A percentile compares a stretch with the other conserved stretches of the same genome.
Evolutionary conservation across 2,113 vertebrate genomes (phyloP).

Genomic region (Marcusenius ussheri): DNA sequence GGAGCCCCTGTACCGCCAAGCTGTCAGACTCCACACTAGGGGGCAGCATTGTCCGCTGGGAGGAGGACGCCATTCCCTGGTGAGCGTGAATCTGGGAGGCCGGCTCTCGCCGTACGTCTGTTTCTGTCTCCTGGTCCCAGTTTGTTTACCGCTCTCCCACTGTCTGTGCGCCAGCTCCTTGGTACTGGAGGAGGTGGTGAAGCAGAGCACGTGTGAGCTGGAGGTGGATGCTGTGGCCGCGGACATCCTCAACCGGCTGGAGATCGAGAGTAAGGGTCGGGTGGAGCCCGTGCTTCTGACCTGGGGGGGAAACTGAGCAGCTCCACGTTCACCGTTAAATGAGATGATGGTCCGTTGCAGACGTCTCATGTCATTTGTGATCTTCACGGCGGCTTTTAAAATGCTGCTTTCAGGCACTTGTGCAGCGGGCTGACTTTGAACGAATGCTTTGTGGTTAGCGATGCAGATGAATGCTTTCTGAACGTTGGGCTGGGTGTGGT

Average conservation of each 20-base stretch:
- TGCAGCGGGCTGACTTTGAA: not conserved
- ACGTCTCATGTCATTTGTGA: not conserved
- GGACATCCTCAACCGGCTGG: conserved; percentile 87
- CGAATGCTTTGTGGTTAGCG: not conserved
- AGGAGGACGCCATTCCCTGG: conserved; percentile 83
- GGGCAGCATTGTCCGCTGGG: conserved; percentile 68
- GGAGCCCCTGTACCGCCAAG: conserved; percentile 50
- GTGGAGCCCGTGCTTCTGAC: not conserved
- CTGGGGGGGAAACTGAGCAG: not conserved
- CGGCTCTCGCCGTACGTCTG: not conserved
- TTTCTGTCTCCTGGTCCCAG: not conserved
- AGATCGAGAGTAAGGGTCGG: conserved; percentile 78
- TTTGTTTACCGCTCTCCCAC: not conserved
- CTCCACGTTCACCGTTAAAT: not conserved
- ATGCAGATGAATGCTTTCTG: not conserved
- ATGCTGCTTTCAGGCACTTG: not conserved
- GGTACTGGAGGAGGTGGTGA: conserved; percentile 75
- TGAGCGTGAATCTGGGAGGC: conserved; percentile 44
- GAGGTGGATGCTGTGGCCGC: conserved; percentile 95
- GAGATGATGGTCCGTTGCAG: not conserved
- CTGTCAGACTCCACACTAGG: conserved; percentile 60
- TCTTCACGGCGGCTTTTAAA: not conserved
- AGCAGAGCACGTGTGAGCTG: conserved; percentile 91
- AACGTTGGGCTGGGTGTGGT: not conserved
- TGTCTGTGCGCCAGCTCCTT: conserved; percentile 68